Evolutionary conservation across 2,888 invertebrate species (phyloP), one percentile per base, ranked within the genome.

Genomic region (Caprella mutica): DNA sequence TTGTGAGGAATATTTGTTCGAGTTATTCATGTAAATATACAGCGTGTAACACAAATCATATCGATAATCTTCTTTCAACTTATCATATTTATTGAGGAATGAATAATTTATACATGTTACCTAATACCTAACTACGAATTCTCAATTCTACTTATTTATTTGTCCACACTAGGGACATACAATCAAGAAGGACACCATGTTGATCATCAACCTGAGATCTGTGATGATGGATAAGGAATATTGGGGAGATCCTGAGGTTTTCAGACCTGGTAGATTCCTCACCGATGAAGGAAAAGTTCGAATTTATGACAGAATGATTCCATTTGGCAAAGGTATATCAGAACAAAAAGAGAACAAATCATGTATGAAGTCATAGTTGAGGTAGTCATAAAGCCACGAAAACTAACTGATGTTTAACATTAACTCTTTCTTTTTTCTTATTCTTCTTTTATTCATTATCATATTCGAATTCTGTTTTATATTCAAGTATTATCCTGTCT

Each of bases 241-340:
- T 43, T 87, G 82, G 74, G 78, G 80, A 0, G 81, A 86, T 52
- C 83, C 86, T 0, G 77, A 82, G 60, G 71, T 74, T 3, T 89
- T 88, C 72, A 77, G 78, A 51, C 89, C 89, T 0, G 86, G 86
- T 61, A 76, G 88, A 56, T 88, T 83, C 71, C 69, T 88, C 4
- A 68, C 70, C 44, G 73, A 75, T 9, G 75, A 82, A 52, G 79
- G 80, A 0, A 82, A 81, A 65, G 71, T 81, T 1, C 71, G 73
- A 26, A 69, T 81, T 1, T 84, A 84, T 0, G 84, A 85, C 19
- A 76, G 78, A 40, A 86, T 81, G 69, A 78, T 84, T 66, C 88
- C 88, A 0, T 89, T 89, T 68, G 86, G 87, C 17, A 74, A 82
- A 52, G 84, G 85, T 77, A 69, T 65, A 66, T 61, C 14, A 5